These are phyloP conservation scores for Elgaria multicarinata DNA, from an alignment of 2,113 vertebrate genomes.

Conservation along the genomic window DNA sequence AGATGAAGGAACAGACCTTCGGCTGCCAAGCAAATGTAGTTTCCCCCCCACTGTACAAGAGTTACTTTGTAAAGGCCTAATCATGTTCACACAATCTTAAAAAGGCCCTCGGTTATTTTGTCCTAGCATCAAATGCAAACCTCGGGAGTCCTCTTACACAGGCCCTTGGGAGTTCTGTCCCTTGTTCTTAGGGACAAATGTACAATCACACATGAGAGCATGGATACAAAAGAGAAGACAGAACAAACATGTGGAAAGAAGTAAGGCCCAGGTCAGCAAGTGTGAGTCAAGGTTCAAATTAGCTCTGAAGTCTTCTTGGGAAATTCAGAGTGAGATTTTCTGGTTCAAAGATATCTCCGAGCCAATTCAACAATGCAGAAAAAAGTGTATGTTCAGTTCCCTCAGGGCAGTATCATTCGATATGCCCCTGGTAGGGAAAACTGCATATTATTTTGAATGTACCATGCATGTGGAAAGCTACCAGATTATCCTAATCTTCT, in stretches of 20 bases:
- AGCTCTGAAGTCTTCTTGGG: not conserved
- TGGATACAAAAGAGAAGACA: not conserved
- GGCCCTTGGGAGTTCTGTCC: constrained; percentile 39
- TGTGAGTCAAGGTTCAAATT: constrained; percentile 39
- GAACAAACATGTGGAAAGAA: constrained; percentile 4
- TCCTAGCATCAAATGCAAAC: constrained; percentile 54
- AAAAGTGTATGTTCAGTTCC: not conserved
- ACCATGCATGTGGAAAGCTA: not conserved
- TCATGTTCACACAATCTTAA: not conserved
- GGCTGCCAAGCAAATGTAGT: constrained; percentile 15
- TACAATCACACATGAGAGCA: too few relatives aligned
- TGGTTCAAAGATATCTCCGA: constrained; percentile 28
- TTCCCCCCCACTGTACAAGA: constrained; percentile 28
- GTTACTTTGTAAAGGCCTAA: constrained; percentile 39
- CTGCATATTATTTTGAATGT: not conserved
- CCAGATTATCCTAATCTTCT: not conserved
- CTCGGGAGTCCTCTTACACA: constrained; percentile 48
- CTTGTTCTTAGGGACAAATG: constrained; percentile 31
- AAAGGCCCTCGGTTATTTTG: constrained; percentile 16
- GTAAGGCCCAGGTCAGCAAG: constrained; percentile 3
- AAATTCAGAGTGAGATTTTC: constrained; percentile 34
- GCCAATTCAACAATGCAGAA: not conserved
- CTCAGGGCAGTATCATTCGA: not conserved
- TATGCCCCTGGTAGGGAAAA: not conserved
- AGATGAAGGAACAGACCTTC: constrained; percentile 38